Evolutionary conservation across 2,888 invertebrate species (phyloP).

Genomic region (Chydorus sphaericus): DNA sequence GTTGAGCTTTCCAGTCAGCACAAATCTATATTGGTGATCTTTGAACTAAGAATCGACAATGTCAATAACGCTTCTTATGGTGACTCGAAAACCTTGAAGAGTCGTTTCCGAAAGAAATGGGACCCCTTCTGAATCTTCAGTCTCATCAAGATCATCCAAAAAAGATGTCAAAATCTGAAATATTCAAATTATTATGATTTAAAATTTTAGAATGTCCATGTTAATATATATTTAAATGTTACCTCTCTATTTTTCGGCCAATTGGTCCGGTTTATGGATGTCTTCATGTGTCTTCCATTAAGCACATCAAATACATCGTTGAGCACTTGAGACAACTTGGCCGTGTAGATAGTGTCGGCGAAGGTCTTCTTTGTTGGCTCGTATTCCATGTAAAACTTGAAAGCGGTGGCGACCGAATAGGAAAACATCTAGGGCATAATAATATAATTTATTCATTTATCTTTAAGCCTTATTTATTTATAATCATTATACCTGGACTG

Average conservation of each 20-base stretch:
- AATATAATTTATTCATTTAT: background rate
- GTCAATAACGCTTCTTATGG: background rate
- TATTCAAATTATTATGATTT: background rate
- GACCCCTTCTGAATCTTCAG: background rate
- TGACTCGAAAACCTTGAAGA: background rate
- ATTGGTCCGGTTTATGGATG: background rate
- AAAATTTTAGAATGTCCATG: background rate
- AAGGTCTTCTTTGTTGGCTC: background rate
- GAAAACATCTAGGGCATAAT: background rate
- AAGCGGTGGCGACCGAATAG: background rate
- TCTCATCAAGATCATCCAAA: background rate
- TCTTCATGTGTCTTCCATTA: background rate
- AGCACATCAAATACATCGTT: constrained; percentile 4
- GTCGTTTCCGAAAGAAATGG: constrained; percentile 2
- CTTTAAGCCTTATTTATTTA: background rate
- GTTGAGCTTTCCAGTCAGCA: constrained; percentile 6
- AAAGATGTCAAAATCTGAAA: background rate
- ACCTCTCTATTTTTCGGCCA: background rate
- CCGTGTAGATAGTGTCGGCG: background rate
- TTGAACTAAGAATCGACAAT: background rate
- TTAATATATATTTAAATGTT: background rate
- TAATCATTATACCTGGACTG: background rate
- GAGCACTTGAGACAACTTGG: background rate
- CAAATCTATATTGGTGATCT: background rate
- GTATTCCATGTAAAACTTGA: background rate